A percentile compares a stretch with the other conserved stretches of the same genome.
phyloP scores from a whole-genome alignment of 2,113 vertebrate genomes.

The Chaetorhynchus papuensis region DNA sequence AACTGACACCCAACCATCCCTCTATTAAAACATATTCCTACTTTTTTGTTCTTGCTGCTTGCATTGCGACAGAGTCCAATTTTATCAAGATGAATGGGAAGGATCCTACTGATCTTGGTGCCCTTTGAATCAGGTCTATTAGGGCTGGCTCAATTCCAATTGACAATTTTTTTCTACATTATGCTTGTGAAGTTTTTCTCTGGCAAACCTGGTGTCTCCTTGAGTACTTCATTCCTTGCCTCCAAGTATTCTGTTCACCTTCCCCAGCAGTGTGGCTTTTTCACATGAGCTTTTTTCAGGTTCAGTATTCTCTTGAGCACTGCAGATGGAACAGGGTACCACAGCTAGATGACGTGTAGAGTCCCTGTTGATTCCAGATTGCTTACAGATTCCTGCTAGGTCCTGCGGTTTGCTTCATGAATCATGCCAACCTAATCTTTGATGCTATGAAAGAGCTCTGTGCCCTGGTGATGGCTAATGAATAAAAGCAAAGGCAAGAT shows the following conservation, averaged over 20 bases:
- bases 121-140: neutral
- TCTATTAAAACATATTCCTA: neutral
- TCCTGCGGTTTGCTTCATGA: neutral
- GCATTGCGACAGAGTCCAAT: neutral
- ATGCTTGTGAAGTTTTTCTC: neutral
- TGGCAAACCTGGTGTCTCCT: neutral
- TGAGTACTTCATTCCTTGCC: neutral
- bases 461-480: neutral
- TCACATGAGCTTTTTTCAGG: neutral
- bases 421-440: neutral
- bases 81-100: neutral
- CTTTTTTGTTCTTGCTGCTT: neutral
- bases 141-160: neutral
- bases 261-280: neutral
- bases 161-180: neutral
- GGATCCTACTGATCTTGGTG: neutral
- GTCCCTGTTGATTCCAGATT: conserved; percentile 5
- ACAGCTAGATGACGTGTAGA: neutral
- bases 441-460: neutral
- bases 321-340: neutral
- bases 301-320: neutral
- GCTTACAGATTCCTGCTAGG: neutral
- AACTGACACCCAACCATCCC: neutral
- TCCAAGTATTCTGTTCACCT: neutral
- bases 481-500: neutral